Base-by-base conservation (phyloP, 2,888 invertebrate genomes). In the Melanotus villosus region DNA sequence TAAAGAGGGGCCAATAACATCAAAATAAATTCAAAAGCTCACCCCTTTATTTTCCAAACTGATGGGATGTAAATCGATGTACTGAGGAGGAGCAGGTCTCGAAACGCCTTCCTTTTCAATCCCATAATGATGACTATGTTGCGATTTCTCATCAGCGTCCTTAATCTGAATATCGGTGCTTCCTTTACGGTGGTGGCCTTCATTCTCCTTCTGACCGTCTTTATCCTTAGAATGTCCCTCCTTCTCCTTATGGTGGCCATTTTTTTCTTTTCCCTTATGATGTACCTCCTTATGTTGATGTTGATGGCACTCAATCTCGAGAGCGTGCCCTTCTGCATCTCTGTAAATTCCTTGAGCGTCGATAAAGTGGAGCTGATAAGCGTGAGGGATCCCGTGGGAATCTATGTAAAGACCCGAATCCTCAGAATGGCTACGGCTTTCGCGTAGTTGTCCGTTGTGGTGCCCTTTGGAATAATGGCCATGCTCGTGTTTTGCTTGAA, bases 311-410 rank as follows among this genome's bases (percentile, higher is more conserved):
- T 58, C 58, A 1, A 71, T 68, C 5, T 83, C 81, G 4, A 81
- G 75, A 9, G 76, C 83, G 69, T 84, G 81, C 1, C 84, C 84
- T 68, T 84, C 84, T 45, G 77, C 81, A 73, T 85, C 84, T 57
- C 84, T 79, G 59, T 79, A 74, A 57, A 83, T 82, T 14, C 84
- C 84, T 71, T 85, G 85, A 7, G 84, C 80, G 75, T 85, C 85
- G 30, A 84, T 80, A 71, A 84, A 84, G 71, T 82, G 83, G 71
- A 84, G 68, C 71, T 84, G 84, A 68, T 83, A 84, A 5, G 80
- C 74, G 71, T 85, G 84, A 2, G 80, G 77, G 45, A 82, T 76
- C 1, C 85, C 84, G 72, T 84, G 84, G 2, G 84, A 84, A 72
- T 85, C 84, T 23, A 80, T 69, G 70, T 84, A 84, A 3, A 79